phyloP scores from a whole-genome alignment of 2,888 invertebrate species.

The Gibbula magus region DNA sequence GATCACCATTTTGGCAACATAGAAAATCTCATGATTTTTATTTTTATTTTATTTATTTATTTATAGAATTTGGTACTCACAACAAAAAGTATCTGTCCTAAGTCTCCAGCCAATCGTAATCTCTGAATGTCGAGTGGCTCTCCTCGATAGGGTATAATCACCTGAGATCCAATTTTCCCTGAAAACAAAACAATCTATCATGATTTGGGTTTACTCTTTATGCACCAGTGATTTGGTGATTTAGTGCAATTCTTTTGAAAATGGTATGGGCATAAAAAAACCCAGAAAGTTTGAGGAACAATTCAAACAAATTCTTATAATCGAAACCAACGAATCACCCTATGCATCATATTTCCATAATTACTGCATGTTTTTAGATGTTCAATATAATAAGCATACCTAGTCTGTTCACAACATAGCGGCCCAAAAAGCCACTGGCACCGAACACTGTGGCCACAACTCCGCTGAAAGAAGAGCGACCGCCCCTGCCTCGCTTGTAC shows the following conservation, averaged over 20 bases:
- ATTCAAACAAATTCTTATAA: not conserved
- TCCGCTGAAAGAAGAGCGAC: slow-evolving; percentile 96
- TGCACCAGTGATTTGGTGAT: no score
- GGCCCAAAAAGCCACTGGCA: slow-evolving; percentile 90
- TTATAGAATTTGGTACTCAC: slow-evolving; percentile 59
- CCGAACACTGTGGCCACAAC: slow-evolving; percentile 99
- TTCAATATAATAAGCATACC: slow-evolving; percentile 79
- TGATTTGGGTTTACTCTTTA: no score
- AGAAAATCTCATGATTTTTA: no score
- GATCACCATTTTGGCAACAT: no score
- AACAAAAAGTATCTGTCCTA: slow-evolving; percentile 92
- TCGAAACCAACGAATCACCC: not conserved
- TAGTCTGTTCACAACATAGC: slow-evolving; percentile 89
- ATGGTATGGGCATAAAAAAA: not conserved
- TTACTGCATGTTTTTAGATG: not conserved
- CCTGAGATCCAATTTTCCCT: slow-evolving; percentile 78
- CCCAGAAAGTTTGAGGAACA: no score
- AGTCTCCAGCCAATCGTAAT: slow-evolving; percentile 91
- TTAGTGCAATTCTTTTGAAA: not conserved
- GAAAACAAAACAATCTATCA: slow-evolving; percentile 69
- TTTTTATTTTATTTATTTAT: no score
- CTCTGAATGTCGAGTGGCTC: slow-evolving; percentile 87
- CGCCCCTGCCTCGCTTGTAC: slow-evolving; percentile 78
- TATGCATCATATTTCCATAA: no score
- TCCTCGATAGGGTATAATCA: slow-evolving; percentile 93